Conservation (phyloP, 2,888 invertebrate species). For the Callinectes sapidus region DNA sequence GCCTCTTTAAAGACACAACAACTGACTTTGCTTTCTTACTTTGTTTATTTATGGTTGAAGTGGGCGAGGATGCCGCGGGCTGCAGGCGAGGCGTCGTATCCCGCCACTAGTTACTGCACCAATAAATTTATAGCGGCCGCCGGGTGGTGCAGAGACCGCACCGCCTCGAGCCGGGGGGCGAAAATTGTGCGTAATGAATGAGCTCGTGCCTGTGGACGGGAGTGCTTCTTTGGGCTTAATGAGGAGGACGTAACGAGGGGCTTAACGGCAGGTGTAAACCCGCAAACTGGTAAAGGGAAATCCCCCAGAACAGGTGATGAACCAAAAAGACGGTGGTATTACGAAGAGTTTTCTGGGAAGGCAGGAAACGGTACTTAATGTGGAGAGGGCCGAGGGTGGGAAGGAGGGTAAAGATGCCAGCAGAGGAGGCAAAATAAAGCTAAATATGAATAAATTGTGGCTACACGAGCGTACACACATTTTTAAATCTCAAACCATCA, state of each 20-base stretch:
- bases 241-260: slow-evolving; percentile 44
- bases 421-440: neutral
- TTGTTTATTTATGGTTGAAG: neutral
- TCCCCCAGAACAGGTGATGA: slow-evolving; percentile 25
- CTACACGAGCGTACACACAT: neutral
- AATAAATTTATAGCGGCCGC: slow-evolving; percentile 3
- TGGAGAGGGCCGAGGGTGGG: neutral
- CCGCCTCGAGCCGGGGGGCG: neutral
- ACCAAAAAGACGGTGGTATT: neutral
- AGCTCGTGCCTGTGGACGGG: slow-evolving; percentile 45
- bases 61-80: neutral
- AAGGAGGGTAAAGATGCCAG: neutral
- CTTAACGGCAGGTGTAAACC: slow-evolving; percentile 57
- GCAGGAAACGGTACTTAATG: neutral
- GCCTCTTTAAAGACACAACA: neutral
- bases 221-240: slow-evolving; percentile 45
- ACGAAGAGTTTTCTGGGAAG: neutral
- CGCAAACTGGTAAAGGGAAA: slow-evolving; percentile 49
- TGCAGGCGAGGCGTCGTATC: slow-evolving; percentile 14
- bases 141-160: neutral
- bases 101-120: slow-evolving; percentile 9
- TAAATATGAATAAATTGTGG: slow-evolving; percentile 6
- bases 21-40: neutral
- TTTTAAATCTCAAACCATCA: neutral
- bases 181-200: slow-evolving; percentile 50